Percentiles rank a stretch among this genome's conserved stretches.
These are phyloP conservation scores for Apamea anceps DNA, from an alignment of 2,888 invertebrate genomes.

Conservation along the genomic window DNA sequence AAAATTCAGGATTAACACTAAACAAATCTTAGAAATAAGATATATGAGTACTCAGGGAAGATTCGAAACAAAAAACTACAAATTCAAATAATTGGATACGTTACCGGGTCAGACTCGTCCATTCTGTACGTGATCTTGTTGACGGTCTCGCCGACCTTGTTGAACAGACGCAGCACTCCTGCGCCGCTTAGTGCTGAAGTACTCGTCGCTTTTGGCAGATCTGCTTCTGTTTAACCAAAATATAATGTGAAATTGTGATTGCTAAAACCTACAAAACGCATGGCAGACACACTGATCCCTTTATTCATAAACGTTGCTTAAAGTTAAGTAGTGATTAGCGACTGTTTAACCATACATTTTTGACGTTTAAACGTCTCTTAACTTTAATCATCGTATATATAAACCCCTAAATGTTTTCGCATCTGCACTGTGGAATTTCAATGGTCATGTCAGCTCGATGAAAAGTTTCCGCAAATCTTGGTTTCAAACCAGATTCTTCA, in stretches of 20 bases:
- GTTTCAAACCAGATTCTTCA: too few species aligned
- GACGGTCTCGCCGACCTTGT: conserved; percentile 98
- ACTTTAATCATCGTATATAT: too few species aligned
- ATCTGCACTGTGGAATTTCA: not conserved
- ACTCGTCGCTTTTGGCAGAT: conserved; percentile 98
- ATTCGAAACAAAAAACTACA: not conserved
- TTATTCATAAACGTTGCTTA: too few species aligned
- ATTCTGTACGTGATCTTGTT: conserved; percentile 99
- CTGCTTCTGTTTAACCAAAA: conserved; percentile 91
- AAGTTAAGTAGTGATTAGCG: too few species aligned
- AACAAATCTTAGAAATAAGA: not conserved
- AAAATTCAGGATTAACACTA: not conserved
- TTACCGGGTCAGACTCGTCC: conserved; percentile 99
- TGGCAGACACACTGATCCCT: too few species aligned
- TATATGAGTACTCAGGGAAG: not conserved
- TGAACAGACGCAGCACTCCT: conserved; percentile 98
- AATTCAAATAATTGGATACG: conserved; percentile 65
- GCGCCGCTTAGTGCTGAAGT: conserved; percentile 99
- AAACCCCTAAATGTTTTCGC: not conserved
- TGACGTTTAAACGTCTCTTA: too few species aligned
- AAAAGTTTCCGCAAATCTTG: too few species aligned
- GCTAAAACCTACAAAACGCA: not conserved
- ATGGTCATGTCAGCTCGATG: not conserved
- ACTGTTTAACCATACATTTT: too few species aligned
- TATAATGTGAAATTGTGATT: not conserved